These are phyloP conservation scores for Helarctos malayanus DNA, from an alignment of 2,797 vertebrate species.

Conservation along the genomic window DNA sequence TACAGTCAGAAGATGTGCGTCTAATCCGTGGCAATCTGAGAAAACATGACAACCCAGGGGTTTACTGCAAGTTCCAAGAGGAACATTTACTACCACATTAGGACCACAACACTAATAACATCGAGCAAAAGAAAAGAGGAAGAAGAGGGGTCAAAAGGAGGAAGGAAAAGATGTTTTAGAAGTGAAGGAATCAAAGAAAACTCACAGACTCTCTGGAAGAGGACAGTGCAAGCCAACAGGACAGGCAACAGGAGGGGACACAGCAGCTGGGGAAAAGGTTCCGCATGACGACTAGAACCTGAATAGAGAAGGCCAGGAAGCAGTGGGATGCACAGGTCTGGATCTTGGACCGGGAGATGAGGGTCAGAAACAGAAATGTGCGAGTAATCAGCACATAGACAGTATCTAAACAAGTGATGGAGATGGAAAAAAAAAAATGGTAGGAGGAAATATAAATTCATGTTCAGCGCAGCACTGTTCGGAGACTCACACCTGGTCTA, in stretches of 20 bases:
- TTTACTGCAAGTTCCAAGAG: neutral
- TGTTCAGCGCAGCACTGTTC: neutral
- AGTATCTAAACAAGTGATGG: neutral
- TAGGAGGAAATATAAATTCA: neutral
- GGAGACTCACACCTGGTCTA: neutral
- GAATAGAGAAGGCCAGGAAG: neutral
- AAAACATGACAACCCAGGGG: neutral
- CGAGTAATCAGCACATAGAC: neutral
- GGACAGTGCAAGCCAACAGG: neutral
- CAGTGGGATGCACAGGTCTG: neutral
- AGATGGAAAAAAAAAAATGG: neutral
- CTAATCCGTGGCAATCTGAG: neutral
- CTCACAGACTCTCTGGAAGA: neutral
- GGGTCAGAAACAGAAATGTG: neutral
- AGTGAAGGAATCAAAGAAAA: neutral
- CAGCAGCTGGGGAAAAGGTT: neutral
- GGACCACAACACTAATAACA: neutral
- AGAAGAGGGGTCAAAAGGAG: neutral
- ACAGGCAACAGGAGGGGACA: neutral
- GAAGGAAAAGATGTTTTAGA: neutral
- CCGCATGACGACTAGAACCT: accelerated
- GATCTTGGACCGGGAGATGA: neutral
- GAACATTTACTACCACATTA: neutral
- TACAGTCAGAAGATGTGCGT: neutral
- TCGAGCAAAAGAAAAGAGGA: neutral